Base-by-base conservation (phyloP, 2,888 invertebrate genomes). In the Thymelicus acteon region DNA sequence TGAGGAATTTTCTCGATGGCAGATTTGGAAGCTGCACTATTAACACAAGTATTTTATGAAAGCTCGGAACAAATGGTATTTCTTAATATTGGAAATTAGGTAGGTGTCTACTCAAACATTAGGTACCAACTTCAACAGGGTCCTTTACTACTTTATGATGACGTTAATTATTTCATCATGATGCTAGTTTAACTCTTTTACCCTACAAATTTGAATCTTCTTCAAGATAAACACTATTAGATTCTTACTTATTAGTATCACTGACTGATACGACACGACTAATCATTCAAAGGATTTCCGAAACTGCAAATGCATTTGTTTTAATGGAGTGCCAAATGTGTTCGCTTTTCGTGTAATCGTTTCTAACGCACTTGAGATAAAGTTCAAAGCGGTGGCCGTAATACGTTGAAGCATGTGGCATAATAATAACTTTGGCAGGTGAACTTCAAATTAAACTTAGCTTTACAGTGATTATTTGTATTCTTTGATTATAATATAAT, bases 331-430 rank as follows among this genome's bases (percentile, higher is more conserved):
- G 75, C 71, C 72, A 75, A 73, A 72, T 68, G 68, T 66, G 66
- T 44, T 52, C 61, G 71, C 61, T 66, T 66, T 71, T 61, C 71
- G 15, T 71, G 37, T 61, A 71, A 54, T 61, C 61, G 71, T 72
- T 71, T 71, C 73, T 66, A 72, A 57, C 72, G 69, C 76, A 77
- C 77, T 77, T 74, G 71, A 77, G 76, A 77, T 76, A 75, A 74
- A 74, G 74, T 73, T 77, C 70, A 77, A 76, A 77, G 77, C 71
- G 40, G 5, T 64, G 65, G 60, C 61, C 60, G 60, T 15, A 65
- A 65, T 71, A 65, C 60, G 52, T 24, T 69, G 63, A 60, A 64
- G 65, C 60, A 61, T 64, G 64, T 44, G 65, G 71, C 60, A 44
- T 65, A 60, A 71, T 71, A 71, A 71, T 71, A 71, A 66, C 71